Conservation (phyloP, 2,888 invertebrate species). For the Diarsia brunnea region DNA sequence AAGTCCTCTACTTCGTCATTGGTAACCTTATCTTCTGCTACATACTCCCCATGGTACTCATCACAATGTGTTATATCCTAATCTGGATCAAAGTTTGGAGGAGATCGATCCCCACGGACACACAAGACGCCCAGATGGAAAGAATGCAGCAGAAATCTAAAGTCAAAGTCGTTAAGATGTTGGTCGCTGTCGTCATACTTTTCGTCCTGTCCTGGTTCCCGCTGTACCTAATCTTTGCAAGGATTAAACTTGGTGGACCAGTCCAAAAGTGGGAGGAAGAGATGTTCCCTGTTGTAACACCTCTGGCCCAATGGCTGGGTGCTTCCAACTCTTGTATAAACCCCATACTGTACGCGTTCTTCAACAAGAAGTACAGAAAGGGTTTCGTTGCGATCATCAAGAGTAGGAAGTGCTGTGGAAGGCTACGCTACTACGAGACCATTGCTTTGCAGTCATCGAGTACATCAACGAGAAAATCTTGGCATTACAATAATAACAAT, state of each 20-base stretch:
- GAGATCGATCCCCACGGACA: slow-evolving; percentile 96
- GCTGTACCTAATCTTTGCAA: slow-evolving; percentile 96
- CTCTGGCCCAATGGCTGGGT: slow-evolving; percentile 97
- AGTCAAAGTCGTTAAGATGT: slow-evolving; percentile 98
- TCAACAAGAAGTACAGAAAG: slow-evolving; percentile 97
- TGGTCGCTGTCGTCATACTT: slow-evolving; percentile 97
- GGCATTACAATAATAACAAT: slow-evolving; percentile 94
- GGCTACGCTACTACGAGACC: slow-evolving; percentile 96
- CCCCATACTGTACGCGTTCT: slow-evolving; percentile 98
- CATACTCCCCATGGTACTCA: slow-evolving; percentile 97
- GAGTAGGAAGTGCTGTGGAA: slow-evolving; percentile 96
- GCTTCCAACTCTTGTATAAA: slow-evolving; percentile 99
- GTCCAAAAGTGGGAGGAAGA: slow-evolving; percentile 95
- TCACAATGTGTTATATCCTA: slow-evolving; percentile 97
- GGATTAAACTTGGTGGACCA: slow-evolving; percentile 95
- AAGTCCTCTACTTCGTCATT: slow-evolving; percentile 96
- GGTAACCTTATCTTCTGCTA: slow-evolving; percentile 97
- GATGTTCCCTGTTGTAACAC: slow-evolving; percentile 94
- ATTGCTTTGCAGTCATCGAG: slow-evolving; percentile 96
- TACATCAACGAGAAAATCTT: slow-evolving; percentile 96
- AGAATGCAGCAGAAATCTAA: slow-evolving; percentile 98
- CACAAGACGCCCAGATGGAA: slow-evolving; percentile 97
- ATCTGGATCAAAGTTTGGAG: slow-evolving; percentile 98
- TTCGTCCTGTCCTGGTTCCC: slow-evolving; percentile 98
- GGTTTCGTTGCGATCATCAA: slow-evolving; percentile 97